Evolutionary conservation across 2,113 vertebrate species (phyloP).

Genomic region (Nansenia antarctica): DNA sequence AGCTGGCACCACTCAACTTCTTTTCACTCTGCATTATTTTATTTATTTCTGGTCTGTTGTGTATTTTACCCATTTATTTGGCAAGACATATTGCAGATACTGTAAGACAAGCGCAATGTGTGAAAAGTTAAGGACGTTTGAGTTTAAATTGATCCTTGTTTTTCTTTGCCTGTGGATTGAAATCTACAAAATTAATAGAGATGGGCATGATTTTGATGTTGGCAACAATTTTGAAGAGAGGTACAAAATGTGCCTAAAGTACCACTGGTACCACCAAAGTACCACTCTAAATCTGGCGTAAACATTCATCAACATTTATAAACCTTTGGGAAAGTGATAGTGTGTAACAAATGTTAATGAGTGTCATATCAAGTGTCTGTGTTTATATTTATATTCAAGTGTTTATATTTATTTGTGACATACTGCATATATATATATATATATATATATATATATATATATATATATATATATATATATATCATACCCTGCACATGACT

Average conservation of each 20-base stretch:
- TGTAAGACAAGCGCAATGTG: conserved; percentile 56
- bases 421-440: too few species aligned
- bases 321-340: conserved; percentile 42
- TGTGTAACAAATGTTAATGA: conserved; percentile 53
- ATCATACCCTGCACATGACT: too few species aligned
- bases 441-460: too few species aligned
- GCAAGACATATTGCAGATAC: conserved; percentile 57
- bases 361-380: conserved; percentile 18
- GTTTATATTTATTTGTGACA: conserved; percentile 40
- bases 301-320: conserved; percentile 34
- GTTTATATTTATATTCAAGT: neutral
- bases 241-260: conserved; percentile 2
- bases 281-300: conserved; percentile 21
- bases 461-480: too few species aligned
- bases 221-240: conserved; percentile 20
- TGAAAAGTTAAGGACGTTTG: too few species aligned
- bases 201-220: too few species aligned
- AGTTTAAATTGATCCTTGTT: conserved; percentile 15
- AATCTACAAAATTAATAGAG: too few species aligned
- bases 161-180: conserved; percentile 34
- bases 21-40: conserved; percentile 55
- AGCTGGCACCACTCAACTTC: conserved; percentile 75
- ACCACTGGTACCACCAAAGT: neutral
- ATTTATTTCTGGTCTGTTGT: conserved; percentile 57
- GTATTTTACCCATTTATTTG: conserved; percentile 72